phyloP scores from a whole-genome alignment of 2,113 vertebrate genomes.

The Pycnonotus jocosus region DNA sequence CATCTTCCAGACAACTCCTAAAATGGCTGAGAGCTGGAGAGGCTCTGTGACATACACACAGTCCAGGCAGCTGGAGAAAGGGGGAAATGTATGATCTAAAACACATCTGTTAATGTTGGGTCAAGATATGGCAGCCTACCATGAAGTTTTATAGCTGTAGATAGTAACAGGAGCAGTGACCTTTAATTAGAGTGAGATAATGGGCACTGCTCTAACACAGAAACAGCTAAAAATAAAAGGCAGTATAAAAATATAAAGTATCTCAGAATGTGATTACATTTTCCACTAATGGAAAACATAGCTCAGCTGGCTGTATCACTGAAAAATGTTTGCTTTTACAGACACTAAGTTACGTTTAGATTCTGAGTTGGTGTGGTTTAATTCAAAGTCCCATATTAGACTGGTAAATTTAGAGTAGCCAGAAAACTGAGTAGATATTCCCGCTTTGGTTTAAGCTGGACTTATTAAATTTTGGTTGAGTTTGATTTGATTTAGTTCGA shows the following conservation, averaged over 20 bases:
- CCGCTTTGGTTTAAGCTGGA: background rate
- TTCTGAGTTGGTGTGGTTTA: background rate
- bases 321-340: slow-evolving; percentile 20
- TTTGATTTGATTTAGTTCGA: background rate
- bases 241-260: slow-evolving; percentile 27
- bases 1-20: background rate
- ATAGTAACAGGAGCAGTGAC: slow-evolving; percentile 45
- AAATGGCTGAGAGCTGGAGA: background rate
- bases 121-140: background rate
- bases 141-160: slow-evolving; percentile 9
- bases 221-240: slow-evolving; percentile 50
- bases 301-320: background rate
- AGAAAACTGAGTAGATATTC: background rate
- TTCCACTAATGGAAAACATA: slow-evolving; percentile 57
- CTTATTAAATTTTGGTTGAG: background rate
- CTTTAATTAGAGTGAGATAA: slow-evolving; percentile 58
- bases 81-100: background rate
- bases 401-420: background rate
- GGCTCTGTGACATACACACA: fast-evolving
- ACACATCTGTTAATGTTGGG: background rate
- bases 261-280: slow-evolving; percentile 44
- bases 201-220: slow-evolving; percentile 29
- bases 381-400: background rate
- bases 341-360: background rate
- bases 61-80: background rate